phyloP scores from a whole-genome alignment of 2,888 invertebrate genomes.

The Platycnemis pennipes region DNA sequence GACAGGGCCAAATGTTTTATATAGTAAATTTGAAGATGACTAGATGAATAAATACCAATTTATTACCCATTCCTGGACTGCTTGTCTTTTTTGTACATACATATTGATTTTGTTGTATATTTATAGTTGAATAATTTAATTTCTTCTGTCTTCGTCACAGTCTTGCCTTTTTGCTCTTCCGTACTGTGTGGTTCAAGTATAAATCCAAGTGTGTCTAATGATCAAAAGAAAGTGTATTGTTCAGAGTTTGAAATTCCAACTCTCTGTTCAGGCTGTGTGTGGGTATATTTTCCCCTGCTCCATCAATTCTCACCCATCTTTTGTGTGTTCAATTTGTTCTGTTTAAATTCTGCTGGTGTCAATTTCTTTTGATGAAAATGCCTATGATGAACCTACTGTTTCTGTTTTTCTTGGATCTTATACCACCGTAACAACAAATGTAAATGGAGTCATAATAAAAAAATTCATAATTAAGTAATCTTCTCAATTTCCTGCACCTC shows the following conservation, averaged over 20 bases:
- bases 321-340: not conserved
- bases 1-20: slow-evolving; percentile 14
- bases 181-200: not conserved
- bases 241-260: not conserved
- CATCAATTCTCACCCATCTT: slow-evolving; percentile 2
- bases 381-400: slow-evolving; percentile 19
- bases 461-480: slow-evolving; percentile 22
- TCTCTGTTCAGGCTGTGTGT: not conserved
- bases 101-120: slow-evolving; percentile 21
- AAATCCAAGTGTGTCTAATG: not conserved
- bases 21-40: slow-evolving; percentile 14
- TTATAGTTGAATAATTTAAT: not conserved
- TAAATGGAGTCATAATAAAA: slow-evolving; percentile 51
- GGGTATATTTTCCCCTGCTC: not conserved
- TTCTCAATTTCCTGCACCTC: not conserved
- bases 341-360: not conserved
- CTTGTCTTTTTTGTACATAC: slow-evolving; percentile 33
- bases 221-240: not conserved
- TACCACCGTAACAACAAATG: slow-evolving; percentile 41
- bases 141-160: slow-evolving; percentile 16
- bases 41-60: slow-evolving; percentile 5
- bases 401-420: slow-evolving; percentile 31
- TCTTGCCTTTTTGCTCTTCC: not conserved
- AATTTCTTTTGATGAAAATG: slow-evolving; percentile 6
- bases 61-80: slow-evolving; percentile 49